Conservation (phyloP, 2,888 invertebrate genomes). For the Spodoptera exigua region DNA sequence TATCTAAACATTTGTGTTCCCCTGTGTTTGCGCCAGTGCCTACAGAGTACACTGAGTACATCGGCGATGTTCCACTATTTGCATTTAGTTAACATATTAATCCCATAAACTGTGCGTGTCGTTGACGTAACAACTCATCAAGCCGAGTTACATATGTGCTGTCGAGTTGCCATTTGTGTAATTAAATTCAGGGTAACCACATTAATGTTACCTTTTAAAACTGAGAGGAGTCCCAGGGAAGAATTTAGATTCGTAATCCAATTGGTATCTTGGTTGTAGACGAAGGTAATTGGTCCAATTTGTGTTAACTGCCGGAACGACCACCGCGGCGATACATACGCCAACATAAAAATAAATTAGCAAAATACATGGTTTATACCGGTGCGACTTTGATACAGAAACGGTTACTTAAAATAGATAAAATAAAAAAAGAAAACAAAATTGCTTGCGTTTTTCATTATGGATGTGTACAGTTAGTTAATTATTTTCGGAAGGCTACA, state of each 20-base stretch:
- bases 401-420: conserved; percentile 15
- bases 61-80: conserved; percentile 66
- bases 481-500: conserved; percentile 30
- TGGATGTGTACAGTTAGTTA: conserved; percentile 15
- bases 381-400: conserved; percentile 43
- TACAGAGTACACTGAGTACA: conserved; percentile 17
- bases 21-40: conserved; percentile 16
- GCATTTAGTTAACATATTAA: conserved; percentile 84
- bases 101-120: conserved; percentile 73
- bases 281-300: conserved; percentile 76
- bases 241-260: conserved; percentile 74
- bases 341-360: conserved; percentile 58
- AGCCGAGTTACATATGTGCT: conserved; percentile 51
- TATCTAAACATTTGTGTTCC: conserved; percentile 23
- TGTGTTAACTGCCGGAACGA: conserved; percentile 73
- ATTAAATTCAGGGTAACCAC: conserved; percentile 43
- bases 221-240: conserved; percentile 57
- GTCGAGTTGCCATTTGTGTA: conserved; percentile 49
- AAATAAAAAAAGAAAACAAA: conserved; percentile 21
- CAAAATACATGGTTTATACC: conserved; percentile 49
- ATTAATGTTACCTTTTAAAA: conserved; percentile 32
- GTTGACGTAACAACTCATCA: conserved; percentile 72
- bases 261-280: conserved; percentile 72
- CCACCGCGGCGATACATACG: conserved; percentile 63
- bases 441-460: conserved; percentile 32